Conservation (phyloP, 1,140 invertebrate species). For the Aphelinus certus region DNA sequence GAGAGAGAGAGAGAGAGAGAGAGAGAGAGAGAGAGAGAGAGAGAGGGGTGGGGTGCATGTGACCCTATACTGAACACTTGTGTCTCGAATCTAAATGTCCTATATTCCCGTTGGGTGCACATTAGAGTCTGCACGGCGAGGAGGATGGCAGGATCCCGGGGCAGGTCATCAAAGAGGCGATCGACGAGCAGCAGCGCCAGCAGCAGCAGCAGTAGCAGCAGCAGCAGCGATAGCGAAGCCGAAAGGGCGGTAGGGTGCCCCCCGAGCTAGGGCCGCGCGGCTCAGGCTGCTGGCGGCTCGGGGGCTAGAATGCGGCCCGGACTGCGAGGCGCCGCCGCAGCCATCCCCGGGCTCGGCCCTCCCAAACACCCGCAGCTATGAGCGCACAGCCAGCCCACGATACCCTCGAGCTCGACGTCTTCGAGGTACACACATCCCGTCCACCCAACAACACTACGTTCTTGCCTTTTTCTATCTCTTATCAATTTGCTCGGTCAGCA, state of each 20-base stretch:
- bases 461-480: no score
- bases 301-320: conserved; percentile 22
- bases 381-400: conserved; percentile 46
- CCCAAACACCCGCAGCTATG: conserved; percentile 34
- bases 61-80: background rate
- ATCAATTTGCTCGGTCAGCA: no score
- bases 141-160: background rate
- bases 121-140: background rate
- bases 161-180: background rate
- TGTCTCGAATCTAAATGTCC: background rate
- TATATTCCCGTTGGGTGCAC: background rate
- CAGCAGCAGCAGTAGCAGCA: conserved; percentile 2
- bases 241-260: background rate
- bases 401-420: conserved; percentile 64
- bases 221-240: background rate
- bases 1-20: conserved; percentile 2
- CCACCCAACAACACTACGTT: no score
- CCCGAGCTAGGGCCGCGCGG: no score
- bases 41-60: background rate
- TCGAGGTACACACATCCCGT: conserved; percentile 53
- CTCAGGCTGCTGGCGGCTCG: background rate
- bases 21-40: background rate
- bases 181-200: background rate
- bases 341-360: background rate
- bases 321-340: background rate